phyloP scores from a whole-genome alignment of 2,888 invertebrate genomes.

The Drosophila atroscutellata region DNA sequence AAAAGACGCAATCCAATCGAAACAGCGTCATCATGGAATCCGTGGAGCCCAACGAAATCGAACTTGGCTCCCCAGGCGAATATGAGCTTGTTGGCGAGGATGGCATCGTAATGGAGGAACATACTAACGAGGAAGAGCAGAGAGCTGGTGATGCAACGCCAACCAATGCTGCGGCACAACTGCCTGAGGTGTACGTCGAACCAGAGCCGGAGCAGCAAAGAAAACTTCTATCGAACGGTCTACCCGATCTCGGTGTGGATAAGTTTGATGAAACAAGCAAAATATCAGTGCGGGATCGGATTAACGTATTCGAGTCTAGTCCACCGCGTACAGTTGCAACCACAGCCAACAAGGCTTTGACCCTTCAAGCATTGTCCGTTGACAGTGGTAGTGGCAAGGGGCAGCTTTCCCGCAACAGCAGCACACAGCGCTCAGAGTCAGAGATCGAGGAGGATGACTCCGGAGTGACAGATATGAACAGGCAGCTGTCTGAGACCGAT shows the following conservation, averaged over 20 bases:
- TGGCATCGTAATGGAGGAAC: constrained; percentile 44
- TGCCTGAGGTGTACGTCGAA: constrained; percentile 70
- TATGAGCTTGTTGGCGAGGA: constrained; percentile 59
- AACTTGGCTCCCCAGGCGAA: constrained; percentile 58
- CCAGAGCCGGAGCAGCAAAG: constrained; percentile 29
- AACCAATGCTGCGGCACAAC: constrained; percentile 63
- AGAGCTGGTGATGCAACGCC: constrained; percentile 64
- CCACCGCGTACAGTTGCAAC: constrained; percentile 29
- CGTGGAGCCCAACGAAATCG: constrained; percentile 32
- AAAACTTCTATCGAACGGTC: constrained; percentile 62
- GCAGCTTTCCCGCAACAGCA: constrained; percentile 81
- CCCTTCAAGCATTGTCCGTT: constrained; percentile 75
- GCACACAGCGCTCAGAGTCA: constrained; percentile 85
- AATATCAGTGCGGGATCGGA: constrained; percentile 83
- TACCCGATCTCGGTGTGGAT: constrained; percentile 74
- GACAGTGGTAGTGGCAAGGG: constrained; percentile 77
- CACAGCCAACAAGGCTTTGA: constrained; percentile 45
- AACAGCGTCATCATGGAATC: constrained; percentile 56
- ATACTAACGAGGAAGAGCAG: constrained; percentile 47
- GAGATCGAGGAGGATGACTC: constrained; percentile 88
- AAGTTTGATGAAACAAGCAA: constrained; percentile 72
- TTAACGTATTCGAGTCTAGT: constrained; percentile 81
- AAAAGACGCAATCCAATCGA: constrained; percentile 42
- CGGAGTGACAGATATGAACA: constrained; percentile 90
- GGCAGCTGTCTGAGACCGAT: constrained; percentile 89